phyloP scores from a whole-genome alignment of 2,797 vertebrate species.

The Myotis vivesi region DNA sequence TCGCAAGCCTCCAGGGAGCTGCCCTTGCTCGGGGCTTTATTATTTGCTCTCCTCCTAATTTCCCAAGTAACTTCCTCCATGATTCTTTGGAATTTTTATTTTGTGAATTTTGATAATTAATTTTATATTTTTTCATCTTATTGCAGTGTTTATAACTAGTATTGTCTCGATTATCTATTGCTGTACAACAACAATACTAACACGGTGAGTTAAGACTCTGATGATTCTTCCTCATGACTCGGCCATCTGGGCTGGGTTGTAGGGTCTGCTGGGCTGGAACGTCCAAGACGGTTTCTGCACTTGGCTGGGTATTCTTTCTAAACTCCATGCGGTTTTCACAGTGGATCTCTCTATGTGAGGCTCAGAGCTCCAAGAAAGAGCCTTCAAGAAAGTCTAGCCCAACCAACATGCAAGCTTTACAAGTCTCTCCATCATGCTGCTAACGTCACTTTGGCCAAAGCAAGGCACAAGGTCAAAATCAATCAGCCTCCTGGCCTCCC shows the following conservation, averaged over 20 bases:
- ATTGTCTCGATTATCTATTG: neutral
- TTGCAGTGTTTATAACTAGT: neutral
- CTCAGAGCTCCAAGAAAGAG: neutral
- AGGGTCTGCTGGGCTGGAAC: no score
- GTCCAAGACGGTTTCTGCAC: neutral
- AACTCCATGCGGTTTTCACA: neutral
- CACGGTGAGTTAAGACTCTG: neutral
- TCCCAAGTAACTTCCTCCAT: neutral
- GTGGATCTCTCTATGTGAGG: neutral
- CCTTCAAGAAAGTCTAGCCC: neutral
- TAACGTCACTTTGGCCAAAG: neutral
- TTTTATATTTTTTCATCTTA: neutral
- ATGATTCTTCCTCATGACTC: neutral
- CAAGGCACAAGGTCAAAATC: no score
- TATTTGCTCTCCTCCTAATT: neutral
- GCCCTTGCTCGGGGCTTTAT: neutral
- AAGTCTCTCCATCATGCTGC: neutral
- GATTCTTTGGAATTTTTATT: neutral
- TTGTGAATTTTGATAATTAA: neutral
- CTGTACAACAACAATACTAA: neutral
- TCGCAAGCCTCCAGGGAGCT: neutral
- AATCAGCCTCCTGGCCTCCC: no score
- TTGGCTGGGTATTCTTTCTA: neutral
- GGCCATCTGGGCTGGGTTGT: neutral
- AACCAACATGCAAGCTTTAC: neutral